phyloP scores from a whole-genome alignment of 2,113 vertebrate species.

The Colius striatus region DNA sequence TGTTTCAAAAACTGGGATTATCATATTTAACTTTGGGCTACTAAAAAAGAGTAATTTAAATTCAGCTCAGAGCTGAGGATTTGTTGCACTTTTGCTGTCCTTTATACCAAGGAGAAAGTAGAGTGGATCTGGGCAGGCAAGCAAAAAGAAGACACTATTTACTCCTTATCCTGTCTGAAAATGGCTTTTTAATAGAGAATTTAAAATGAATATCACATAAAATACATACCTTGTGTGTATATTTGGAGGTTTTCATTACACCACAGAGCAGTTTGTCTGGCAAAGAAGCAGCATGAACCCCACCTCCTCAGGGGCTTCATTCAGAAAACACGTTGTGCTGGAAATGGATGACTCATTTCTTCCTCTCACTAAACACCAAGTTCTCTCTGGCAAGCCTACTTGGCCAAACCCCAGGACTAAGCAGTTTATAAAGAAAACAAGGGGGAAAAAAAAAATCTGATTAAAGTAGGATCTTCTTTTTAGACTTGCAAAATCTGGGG shows the following conservation, averaged over 20 bases:
- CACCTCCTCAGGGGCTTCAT: background rate
- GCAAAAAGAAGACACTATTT: background rate
- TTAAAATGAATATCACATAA: background rate
- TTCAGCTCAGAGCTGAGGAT: background rate
- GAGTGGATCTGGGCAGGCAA: background rate
- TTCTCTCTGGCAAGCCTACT: background rate
- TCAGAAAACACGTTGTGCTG: background rate
- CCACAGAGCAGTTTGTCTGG: background rate
- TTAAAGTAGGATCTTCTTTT: background rate
- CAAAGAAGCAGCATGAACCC: background rate
- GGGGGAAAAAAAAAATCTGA: background rate
- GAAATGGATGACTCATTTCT: background rate
- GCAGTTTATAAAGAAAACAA: background rate
- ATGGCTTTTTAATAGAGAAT: background rate
- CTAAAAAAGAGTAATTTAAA: background rate
- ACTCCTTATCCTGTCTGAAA: background rate
- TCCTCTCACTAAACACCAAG: background rate
- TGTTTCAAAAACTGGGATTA: background rate
- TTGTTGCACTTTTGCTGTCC: background rate
- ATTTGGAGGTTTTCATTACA: background rate
- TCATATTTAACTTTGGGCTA: background rate
- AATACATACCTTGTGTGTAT: background rate
- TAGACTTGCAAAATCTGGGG: background rate
- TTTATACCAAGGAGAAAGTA: too few species aligned
- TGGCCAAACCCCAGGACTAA: background rate